phyloP scores from a whole-genome alignment of 2,113 vertebrate species.

The Chaenocephalus aceratus region DNA sequence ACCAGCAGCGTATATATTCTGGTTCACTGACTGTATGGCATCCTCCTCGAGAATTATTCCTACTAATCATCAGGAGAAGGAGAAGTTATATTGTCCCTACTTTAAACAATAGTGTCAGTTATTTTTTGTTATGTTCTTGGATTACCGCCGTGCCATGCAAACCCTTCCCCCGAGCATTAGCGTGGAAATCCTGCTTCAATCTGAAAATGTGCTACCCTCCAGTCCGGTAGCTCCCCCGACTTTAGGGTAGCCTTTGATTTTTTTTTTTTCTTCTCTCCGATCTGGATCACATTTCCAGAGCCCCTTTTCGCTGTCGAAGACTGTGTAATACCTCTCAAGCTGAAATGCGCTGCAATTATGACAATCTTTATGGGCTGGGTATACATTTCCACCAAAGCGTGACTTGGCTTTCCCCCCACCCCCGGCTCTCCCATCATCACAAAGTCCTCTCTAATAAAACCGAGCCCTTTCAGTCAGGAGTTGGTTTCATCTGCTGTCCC shows the following conservation, averaged over 20 bases:
- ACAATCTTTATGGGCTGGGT: slow-evolving; percentile 70
- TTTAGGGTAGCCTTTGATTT: slow-evolving; percentile 39
- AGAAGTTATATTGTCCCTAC: background rate
- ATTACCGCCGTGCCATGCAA: slow-evolving; percentile 37
- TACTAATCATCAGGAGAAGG: background rate
- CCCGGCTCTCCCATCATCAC: slow-evolving; percentile 54
- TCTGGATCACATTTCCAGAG: slow-evolving; percentile 68
- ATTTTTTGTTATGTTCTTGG: slow-evolving; percentile 20
- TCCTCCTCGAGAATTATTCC: background rate
- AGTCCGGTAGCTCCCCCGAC: slow-evolving; percentile 59
- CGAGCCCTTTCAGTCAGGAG: slow-evolving; percentile 70
- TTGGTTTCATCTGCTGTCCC: slow-evolving; percentile 68
- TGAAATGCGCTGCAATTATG: slow-evolving; percentile 69
- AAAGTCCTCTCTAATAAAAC: slow-evolving; percentile 75
- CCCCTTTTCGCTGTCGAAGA: slow-evolving; percentile 41
- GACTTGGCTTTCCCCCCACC: slow-evolving; percentile 56
- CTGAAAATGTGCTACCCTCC: slow-evolving; percentile 24
- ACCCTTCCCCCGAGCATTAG: slow-evolving; percentile 37
- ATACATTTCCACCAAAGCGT: slow-evolving; percentile 76
- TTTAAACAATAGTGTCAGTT: slow-evolving; percentile 18
- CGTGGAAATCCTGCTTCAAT: slow-evolving; percentile 52
- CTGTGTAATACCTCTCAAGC: slow-evolving; percentile 65
- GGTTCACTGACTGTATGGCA: background rate
- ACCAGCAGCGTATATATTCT: background rate
- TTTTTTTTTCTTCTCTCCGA: slow-evolving; percentile 27